Conservation (phyloP, 2,888 invertebrate species). For the Gisinianus flammeolus region DNA sequence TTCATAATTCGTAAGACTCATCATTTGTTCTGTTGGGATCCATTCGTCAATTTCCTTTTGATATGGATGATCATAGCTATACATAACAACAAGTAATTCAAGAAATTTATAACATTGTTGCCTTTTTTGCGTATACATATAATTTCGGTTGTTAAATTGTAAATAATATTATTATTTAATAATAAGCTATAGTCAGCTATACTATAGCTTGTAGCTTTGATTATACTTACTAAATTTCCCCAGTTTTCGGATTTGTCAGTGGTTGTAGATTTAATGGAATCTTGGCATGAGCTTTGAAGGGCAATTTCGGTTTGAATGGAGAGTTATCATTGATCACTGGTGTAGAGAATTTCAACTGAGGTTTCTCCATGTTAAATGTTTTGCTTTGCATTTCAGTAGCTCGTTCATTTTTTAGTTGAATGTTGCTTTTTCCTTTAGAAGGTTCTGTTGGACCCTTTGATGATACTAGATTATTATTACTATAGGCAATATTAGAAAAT, state of each 20-base stretch:
- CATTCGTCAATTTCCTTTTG: slow-evolving; percentile 8
- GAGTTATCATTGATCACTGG: slow-evolving; percentile 29
- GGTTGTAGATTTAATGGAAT: not conserved
- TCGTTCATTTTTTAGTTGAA: slow-evolving; percentile 9
- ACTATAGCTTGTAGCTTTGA: not conserved
- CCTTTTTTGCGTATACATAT: not conserved
- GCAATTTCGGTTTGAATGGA: slow-evolving; percentile 23
- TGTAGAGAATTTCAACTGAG: slow-evolving; percentile 12
- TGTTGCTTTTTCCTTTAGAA: not conserved
- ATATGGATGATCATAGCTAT: slow-evolving; percentile 34
- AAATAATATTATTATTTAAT: not conserved
- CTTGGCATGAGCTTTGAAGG: slow-evolving; percentile 11
- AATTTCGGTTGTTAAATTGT: not conserved
- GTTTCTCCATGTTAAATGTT: slow-evolving; percentile 25
- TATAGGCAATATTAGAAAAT: not conserved
- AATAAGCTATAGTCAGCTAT: not conserved
- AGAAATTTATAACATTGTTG: not conserved
- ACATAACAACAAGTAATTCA: not conserved
- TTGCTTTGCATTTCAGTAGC: slow-evolving; percentile 23
- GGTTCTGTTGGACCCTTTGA: not conserved
- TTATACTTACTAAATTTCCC: slow-evolving; percentile 20
- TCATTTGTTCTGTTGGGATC: not conserved
- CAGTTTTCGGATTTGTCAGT: slow-evolving; percentile 13
- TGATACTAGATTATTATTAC: too few species aligned
- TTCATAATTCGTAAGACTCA: not conserved